Conservation (phyloP, 2,888 invertebrate species). For the Pollenia amentaria region DNA sequence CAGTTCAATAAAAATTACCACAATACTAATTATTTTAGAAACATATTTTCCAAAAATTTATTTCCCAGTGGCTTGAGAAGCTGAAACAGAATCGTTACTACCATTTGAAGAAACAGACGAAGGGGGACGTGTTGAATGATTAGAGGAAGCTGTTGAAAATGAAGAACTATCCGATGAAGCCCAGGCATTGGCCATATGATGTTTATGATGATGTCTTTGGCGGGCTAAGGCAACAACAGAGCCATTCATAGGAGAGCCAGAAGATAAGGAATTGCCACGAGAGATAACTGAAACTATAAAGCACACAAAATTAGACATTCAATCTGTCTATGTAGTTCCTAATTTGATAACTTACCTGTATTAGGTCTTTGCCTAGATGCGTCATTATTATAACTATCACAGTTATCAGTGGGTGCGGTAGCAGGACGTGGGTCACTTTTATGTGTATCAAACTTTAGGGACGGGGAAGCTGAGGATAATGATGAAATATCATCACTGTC, state of each 20-base stretch:
- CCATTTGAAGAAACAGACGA: constrained; percentile 77
- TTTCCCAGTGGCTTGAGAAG: constrained; percentile 5
- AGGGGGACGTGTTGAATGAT: constrained; percentile 76
- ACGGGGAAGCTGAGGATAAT: constrained; percentile 69
- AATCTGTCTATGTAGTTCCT: not conserved
- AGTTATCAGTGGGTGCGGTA: constrained; percentile 51
- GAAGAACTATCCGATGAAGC: constrained; percentile 78
- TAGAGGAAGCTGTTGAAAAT: constrained; percentile 77
- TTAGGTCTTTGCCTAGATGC: constrained; percentile 33
- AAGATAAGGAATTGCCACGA: constrained; percentile 71
- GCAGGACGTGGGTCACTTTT: constrained; percentile 34
- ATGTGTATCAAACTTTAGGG: constrained; percentile 7
- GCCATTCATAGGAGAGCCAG: constrained; percentile 79
- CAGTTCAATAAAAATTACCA: too few relatives aligned
- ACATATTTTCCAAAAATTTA: not conserved
- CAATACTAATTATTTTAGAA: too few relatives aligned
- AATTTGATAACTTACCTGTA: constrained; percentile 55
- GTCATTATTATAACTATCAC: not conserved
- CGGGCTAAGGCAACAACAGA: constrained; percentile 79
- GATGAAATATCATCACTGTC: constrained; percentile 74
- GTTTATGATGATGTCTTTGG: constrained; percentile 70
- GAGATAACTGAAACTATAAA: constrained; percentile 37
- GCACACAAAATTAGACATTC: not conserved
- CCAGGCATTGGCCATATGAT: constrained; percentile 77
- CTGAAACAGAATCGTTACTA: constrained; percentile 75